These are phyloP conservation scores for Clarias laeviceps DNA, from an alignment of 2,797 vertebrate species.

Conservation along the genomic window DNA sequence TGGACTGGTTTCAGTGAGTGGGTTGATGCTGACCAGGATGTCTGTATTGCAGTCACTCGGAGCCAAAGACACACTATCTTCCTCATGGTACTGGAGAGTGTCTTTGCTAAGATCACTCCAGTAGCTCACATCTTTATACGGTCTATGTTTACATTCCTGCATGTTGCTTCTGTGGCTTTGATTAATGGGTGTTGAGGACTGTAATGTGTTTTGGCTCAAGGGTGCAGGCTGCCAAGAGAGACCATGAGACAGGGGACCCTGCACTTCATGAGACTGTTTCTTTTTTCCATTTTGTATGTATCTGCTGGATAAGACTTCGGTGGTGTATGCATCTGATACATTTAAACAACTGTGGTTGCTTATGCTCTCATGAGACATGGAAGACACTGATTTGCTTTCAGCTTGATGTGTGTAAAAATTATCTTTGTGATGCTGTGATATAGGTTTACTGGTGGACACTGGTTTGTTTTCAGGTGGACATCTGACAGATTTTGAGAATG, in stretches of 20 bases:
- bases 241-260: constrained; percentile 30
- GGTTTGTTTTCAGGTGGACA: constrained; percentile 30
- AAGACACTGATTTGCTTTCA: constrained; percentile 52
- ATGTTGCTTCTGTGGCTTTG: constrained; percentile 8
- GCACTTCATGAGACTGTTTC: constrained; percentile 31
- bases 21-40: constrained; percentile 73
- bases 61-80: constrained; percentile 71
- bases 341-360: constrained; percentile 56
- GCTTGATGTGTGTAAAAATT: constrained; percentile 15
- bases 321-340: constrained; percentile 46
- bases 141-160: constrained; percentile 39
- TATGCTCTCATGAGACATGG: constrained; percentile 61
- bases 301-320: constrained; percentile 45
- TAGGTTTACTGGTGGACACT: constrained; percentile 43
- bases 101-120: constrained; percentile 40
- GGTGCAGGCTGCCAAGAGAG: constrained; percentile 31
- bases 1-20: constrained; percentile 54
- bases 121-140: constrained; percentile 42
- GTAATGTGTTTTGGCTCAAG: constrained; percentile 37
- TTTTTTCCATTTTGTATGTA: constrained; percentile 43
- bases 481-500: constrained; percentile 44
- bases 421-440: background rate
- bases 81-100: constrained; percentile 43
- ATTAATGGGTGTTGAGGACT: constrained; percentile 38
- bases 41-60: constrained; percentile 86